Base-by-base conservation (phyloP, 1,140 invertebrate genomes). In the Himalopsyche phryganea region DNA sequence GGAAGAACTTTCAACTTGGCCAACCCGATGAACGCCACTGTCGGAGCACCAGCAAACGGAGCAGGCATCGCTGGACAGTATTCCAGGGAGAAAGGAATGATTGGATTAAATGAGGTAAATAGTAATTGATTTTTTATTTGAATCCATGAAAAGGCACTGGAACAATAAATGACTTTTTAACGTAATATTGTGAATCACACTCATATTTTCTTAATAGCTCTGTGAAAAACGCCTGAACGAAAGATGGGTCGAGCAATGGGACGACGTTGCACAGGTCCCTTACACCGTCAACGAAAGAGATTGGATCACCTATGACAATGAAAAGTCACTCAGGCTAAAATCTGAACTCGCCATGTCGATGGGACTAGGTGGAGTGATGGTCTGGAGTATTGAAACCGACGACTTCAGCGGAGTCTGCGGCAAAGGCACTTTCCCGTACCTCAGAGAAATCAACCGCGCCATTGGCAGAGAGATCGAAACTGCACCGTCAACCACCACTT, bases 301-400 rank as follows among this genome's bases (percentile, higher is more conserved):
- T 65, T 94, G 90, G 90, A 76, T 91, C 28, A 85, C 87, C 9
- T 92, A 84, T 61, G 91, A 94, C 54, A 79, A 91, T 60, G 17
- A 65, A 65, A 67, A 60, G 33, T 85, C 83, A 4, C 61, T 85
- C 6, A 65, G 50, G 0, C 61, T 73, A 2, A 86, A 89, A 71
- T 71, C 68, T 0, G 57, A 84, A 23, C 86, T 79, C 55, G 79
- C 80, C 1, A 72, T 80, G 28, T 52, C 66, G 0, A 64, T 71
- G 2, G 75, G 74, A 41, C 71, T 90, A 1, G 83, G 75, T 44
- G 87, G 87, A 15, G 77, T 76, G n/a, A n/a, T n/a, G n/a, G n/a
- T n/a, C n/a, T n/a, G n/a, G n/a, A n/a, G n/a, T n/a, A n/a, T n/a
- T n/a, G 88, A 90, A 58, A 85, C 84, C 42, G 88, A 90, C 65